Evolutionary conservation across 2,888 invertebrate species (phyloP).

Genomic region (Amblyjoppa fuscipennis): DNA sequence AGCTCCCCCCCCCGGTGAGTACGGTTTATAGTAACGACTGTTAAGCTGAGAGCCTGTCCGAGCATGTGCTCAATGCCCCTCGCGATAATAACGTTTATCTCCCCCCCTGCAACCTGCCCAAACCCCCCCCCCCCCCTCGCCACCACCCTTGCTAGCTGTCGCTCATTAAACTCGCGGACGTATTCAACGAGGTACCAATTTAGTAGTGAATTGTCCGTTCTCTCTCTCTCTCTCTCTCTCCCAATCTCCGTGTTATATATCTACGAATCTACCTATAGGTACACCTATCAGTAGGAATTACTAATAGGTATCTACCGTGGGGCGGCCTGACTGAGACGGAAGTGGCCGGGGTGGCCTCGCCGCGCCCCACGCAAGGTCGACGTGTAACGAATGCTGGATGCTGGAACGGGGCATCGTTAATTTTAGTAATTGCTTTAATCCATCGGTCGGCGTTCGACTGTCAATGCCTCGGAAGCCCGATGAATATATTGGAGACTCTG

Average conservation of each 20-base stretch:
- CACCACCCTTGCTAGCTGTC: slow-evolving; percentile 1
- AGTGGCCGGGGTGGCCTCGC: background rate
- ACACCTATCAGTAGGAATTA: background rate
- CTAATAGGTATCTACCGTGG: background rate
- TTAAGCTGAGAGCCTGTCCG: slow-evolving; percentile 16
- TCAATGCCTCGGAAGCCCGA: background rate
- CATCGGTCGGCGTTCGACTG: background rate
- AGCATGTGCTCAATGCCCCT: slow-evolving; percentile 20
- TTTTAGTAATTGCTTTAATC: background rate
- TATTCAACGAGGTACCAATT: slow-evolving; percentile 10
- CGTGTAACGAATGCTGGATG: background rate
- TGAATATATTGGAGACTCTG: background rate
- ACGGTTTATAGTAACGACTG: slow-evolving; percentile 35
- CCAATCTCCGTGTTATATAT: background rate
- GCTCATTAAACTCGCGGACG: slow-evolving; percentile 37
- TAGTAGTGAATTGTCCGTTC: background rate
- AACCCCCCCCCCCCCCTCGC: too few species aligned
- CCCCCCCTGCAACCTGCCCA: too few species aligned
- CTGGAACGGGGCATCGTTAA: background rate
- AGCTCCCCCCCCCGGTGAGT: background rate
- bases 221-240: background rate
- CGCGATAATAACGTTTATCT: slow-evolving; percentile 42
- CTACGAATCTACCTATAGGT: background rate
- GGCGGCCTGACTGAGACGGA: background rate
- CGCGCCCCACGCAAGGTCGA: background rate